These are phyloP conservation scores for Heteractis magnifica DNA, from an alignment of 92 coral and sea anemone genomes.

Conservation along the genomic window DNA sequence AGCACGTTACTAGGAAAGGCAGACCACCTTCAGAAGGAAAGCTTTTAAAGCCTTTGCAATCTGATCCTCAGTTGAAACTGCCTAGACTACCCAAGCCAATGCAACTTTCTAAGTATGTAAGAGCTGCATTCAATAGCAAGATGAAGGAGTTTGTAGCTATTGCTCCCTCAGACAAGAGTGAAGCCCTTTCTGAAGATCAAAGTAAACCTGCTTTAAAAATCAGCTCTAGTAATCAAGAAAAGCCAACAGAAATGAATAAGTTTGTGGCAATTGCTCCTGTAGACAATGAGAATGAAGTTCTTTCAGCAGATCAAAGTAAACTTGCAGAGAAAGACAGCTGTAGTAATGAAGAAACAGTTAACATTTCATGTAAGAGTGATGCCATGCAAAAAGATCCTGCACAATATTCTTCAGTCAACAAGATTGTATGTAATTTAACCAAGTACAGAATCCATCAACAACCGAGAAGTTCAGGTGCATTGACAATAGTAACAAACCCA, in stretches of 20 bases:
- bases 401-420: conserved; percentile 35
- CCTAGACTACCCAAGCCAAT: conserved; percentile 8
- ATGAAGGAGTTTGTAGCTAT: conserved; percentile 25
- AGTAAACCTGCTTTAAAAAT: neutral
- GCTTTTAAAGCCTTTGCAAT: conserved; percentile 10
- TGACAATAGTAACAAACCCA: conserved; percentile 55
- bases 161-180: conserved; percentile 16
- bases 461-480: conserved; percentile 27
- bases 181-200: neutral
- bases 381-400: conserved; percentile 28
- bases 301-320: neutral
- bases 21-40: conserved; percentile 39
- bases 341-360: conserved; percentile 4
- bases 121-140: neutral
- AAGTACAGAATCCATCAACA: conserved; percentile 41
- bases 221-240: neutral
- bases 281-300: neutral
- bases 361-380: conserved; percentile 28
- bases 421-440: conserved; percentile 75
- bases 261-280: conserved; percentile 16
- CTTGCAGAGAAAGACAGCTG: neutral
- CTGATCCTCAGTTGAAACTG: neutral
- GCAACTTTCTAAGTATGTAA: neutral
- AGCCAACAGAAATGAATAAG: too few species aligned
- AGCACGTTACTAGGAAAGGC: conserved; percentile 23